Base-by-base conservation (phyloP, 92 coral and sea anemone genomes). In the Palythoa grandis region DNA sequence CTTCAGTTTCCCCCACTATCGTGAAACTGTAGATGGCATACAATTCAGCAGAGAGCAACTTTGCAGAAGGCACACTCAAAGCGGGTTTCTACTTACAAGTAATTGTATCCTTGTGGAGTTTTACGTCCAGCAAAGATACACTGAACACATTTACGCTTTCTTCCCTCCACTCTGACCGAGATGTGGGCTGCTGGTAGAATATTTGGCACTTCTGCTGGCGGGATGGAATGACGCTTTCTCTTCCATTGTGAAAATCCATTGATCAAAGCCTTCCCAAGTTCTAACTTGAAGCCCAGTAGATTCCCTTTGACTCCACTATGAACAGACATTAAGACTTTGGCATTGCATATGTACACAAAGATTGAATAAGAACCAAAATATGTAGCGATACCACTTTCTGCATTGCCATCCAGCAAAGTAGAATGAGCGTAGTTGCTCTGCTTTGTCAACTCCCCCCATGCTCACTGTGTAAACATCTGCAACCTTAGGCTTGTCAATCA, bases 31-130 rank as follows among this genome's bases (percentile, higher is more conserved):
- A n/a, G n/a, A n/a, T n/a, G n/a, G n/a, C n/a, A n/a, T n/a, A n/a
- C n/a, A n/a, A n/a, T n/a, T n/a, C n/a, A n/a, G n/a, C 91, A 88
- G 15, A 84, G 90, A 0, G 85, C 85, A 52, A 90, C 92, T 43
- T 82, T 82, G 71, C 90, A 90, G 58, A 50, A 70, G 2, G 23
- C 13, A 25, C 89, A 89, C 86, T 89, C 58, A 57, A 24, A 89
- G 13, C 54, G 73, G 0, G 90, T 89, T 68, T 89, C 70, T 4
- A 86, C 83, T 72, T 65, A n/a, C n/a, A n/a, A n/a, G n/a, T n/a
- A n/a, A n/a, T n/a, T 79, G 48, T 90, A 82, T 1, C 92, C 87
- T 76, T 90, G 80, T 0, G 90, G 61, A 24, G 83, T 73, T 71
- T 77, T 84, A 25, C 87, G n/a, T 35, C 83, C 89, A 13, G 87